phyloP scores from a whole-genome alignment of 2,113 vertebrate genomes.

The Podiceps cristatus region DNA sequence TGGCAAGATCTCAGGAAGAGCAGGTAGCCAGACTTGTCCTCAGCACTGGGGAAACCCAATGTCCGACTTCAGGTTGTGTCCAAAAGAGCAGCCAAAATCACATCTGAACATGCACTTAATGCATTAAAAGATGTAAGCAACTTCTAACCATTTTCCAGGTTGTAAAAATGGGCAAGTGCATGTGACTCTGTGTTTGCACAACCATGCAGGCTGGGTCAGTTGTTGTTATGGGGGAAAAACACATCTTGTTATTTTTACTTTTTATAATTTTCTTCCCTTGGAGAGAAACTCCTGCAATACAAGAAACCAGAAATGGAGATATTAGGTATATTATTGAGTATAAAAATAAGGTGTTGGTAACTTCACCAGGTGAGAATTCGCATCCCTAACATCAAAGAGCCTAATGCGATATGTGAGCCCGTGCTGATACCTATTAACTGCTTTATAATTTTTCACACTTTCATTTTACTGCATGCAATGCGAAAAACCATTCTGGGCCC shows the following conservation, averaged over 20 bases:
- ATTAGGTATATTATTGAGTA: not conserved
- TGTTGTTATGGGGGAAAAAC: not conserved
- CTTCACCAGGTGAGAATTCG: not conserved
- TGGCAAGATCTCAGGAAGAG: not conserved
- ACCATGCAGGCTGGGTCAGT: rapidly evolving
- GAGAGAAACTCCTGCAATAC: not conserved
- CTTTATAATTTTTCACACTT: not conserved
- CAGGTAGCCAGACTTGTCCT: not conserved
- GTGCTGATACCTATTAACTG: rapidly evolving
- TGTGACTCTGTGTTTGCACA: not conserved
- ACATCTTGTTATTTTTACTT: not conserved
- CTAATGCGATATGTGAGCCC: not conserved
- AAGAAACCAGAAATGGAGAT: not conserved
- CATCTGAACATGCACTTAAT: not conserved
- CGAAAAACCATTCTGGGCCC: not conserved
- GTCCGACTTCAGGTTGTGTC: not conserved
- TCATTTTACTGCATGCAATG: not conserved
- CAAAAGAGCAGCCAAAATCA: not conserved
- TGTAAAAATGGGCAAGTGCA: not conserved
- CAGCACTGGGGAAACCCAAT: not conserved
- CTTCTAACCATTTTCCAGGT: not conserved
- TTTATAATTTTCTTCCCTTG: not conserved
- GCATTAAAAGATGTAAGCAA: not conserved
- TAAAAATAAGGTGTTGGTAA: not conserved
- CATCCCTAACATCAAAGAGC: not conserved